Base-by-base conservation (phyloP, 2,113 vertebrate species). In the Prietella phreatophila region DNA sequence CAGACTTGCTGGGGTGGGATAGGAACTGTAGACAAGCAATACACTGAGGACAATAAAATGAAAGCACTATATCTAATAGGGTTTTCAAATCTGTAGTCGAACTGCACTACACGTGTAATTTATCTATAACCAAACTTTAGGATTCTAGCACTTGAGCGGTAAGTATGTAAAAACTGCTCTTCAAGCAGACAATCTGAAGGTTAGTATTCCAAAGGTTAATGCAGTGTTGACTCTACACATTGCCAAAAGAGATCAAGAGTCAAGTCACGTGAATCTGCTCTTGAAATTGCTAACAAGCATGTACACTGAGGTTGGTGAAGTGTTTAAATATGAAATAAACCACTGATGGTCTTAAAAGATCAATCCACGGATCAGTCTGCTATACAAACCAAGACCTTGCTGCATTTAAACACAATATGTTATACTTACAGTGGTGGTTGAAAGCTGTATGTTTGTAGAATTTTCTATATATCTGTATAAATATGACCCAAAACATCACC, bases 161-260 rank as follows among this genome's bases (percentile, higher is more conserved):
- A 58, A 55, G n/a, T 19, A 22, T 58, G 8, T 36, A 33, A 71
- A 69, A 58, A 75, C 33, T 53, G 30, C 67, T 58, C 22, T 80
- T 56, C 25, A 82, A 71, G 61, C 60, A 42, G 11, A 53, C 33
- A 63, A 55, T 80, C 39, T n/a, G 7, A 71, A 33, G n/a, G n/a
- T 82, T 69, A 58, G 14, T 20, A 87, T 81, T 87, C 50, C 85
- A 82, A 82, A 81, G n/a, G 47, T 55, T 67, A 55, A 80, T 69
- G 85, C 36, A 79, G 30, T 86, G 47, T 55, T 67, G 65, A 69
- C 61, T 84, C 61, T 65, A 47, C 61, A 47, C 27, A 20, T 15
- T 20, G 56, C 30, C 17, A 33, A 82, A 20, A 60, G 8, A 60
- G 56, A 86, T 65, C 39, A 80, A 8, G 42, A 86, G 76, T 50